These are phyloP conservation scores for Sycophila texana DNA, from an alignment of 2,888 invertebrate species.

Conservation along the genomic window DNA sequence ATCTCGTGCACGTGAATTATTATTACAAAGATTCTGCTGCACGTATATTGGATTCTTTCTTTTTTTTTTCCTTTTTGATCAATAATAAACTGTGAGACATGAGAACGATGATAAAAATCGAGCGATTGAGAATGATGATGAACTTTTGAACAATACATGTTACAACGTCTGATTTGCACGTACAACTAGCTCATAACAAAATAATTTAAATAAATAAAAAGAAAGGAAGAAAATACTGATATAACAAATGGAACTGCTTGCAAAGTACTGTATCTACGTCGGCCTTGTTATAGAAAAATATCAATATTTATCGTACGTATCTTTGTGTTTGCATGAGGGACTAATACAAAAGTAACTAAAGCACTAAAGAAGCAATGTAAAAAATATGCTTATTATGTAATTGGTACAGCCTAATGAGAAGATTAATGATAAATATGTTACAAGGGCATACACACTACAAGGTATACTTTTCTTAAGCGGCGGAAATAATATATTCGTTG, in stretches of 20 bases:
- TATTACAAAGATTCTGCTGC: slow-evolving; percentile 48
- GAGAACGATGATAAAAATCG: not conserved
- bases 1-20: slow-evolving; percentile 2
- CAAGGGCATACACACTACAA: slow-evolving; percentile 69
- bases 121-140: slow-evolving; percentile 4
- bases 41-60: slow-evolving; percentile 5
- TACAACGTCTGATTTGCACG: slow-evolving; percentile 13
- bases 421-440: slow-evolving; percentile 73
- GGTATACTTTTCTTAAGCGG: slow-evolving; percentile 29
- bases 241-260: slow-evolving; percentile 59
- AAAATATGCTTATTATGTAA: slow-evolving; percentile 74
- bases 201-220: slow-evolving; percentile 55
- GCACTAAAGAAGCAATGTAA: slow-evolving; percentile 70
- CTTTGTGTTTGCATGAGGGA: slow-evolving; percentile 11
- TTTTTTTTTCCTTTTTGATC: slow-evolving; percentile 12
- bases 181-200: slow-evolving; percentile 16
- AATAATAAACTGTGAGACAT: slow-evolving; percentile 20
- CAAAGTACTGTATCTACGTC: slow-evolving; percentile 19
- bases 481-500: slow-evolving; percentile 45
- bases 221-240: slow-evolving; percentile 52
- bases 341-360: slow-evolving; percentile 50
- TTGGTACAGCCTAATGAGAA: slow-evolving; percentile 71
- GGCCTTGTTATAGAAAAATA: slow-evolving; percentile 44
- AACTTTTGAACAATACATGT: slow-evolving; percentile 38
- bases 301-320: slow-evolving; percentile 20